A percentile compares a stretch with the other conserved stretches of the same genome.
Conservation (phyloP, 2,113 vertebrate species). For the Canis aureus region DNA sequence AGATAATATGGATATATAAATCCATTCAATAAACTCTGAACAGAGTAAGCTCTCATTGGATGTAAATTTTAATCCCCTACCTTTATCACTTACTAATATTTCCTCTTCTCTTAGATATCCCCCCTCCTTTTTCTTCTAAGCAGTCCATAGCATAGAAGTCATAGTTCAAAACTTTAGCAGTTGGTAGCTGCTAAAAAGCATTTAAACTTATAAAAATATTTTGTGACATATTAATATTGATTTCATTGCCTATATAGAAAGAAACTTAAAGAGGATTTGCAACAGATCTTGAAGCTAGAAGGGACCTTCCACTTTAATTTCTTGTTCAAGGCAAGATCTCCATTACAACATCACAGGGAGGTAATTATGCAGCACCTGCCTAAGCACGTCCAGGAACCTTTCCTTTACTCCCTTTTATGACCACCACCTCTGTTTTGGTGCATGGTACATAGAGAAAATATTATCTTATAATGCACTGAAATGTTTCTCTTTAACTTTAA, state of each 20-base stretch:
- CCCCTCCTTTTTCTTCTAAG: background rate
- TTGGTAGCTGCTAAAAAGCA: background rate
- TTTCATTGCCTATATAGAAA: background rate
- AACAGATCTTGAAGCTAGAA: background rate
- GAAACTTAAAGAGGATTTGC: background rate
- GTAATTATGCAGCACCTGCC: background rate
- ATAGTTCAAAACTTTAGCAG: conserved; percentile 5
- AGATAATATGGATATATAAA: background rate
- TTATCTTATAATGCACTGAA: background rate
- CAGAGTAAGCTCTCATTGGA: background rate
- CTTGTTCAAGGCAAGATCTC: background rate
- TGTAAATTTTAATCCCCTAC: background rate
- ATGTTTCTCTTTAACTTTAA: background rate
- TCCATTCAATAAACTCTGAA: background rate
- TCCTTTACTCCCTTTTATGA: background rate
- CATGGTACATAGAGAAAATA: background rate
- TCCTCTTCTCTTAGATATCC: background rate
- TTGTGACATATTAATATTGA: background rate
- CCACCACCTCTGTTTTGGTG: background rate
- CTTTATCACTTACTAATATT: background rate
- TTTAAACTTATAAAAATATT: background rate
- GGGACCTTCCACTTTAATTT: background rate
- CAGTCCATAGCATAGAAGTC: conserved; percentile 62
- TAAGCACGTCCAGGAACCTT: background rate
- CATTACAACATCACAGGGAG: background rate